Conservation (phyloP, 1,140 invertebrate genomes). For the Hylyphantes graminicola region DNA sequence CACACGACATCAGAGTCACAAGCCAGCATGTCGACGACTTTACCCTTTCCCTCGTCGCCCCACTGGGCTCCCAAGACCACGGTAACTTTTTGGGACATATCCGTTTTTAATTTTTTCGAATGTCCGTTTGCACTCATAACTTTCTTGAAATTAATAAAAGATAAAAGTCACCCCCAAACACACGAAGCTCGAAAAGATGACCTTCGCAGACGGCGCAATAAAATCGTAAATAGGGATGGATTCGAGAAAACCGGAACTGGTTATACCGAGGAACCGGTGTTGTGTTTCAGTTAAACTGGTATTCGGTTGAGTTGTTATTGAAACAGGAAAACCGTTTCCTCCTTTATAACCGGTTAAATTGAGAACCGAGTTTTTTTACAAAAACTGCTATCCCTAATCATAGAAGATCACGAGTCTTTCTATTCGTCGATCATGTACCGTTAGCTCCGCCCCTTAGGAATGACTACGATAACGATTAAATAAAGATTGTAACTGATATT, state of each 20-base stretch:
- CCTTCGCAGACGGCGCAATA: conserved; percentile 50
- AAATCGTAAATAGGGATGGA: conserved; percentile 7
- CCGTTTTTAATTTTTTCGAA: conserved; percentile 41
- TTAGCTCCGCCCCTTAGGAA: too few species aligned
- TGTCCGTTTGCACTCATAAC: conserved; percentile 47
- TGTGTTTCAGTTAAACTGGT: too few species aligned
- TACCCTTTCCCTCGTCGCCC: conserved; percentile 99
- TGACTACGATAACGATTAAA: conserved; percentile 13
- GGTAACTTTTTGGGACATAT: conserved; percentile 70
- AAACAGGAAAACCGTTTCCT: too few species aligned
- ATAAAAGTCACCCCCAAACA: conserved; percentile 13
- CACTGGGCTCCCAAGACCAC: conserved; percentile 98
- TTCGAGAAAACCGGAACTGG: neutral
- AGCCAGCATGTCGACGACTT: conserved; percentile 98
- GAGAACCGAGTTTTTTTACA: too few species aligned
- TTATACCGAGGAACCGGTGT: too few species aligned
- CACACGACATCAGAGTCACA: conserved; percentile 91
- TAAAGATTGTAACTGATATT: neutral
- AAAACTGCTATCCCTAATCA: too few species aligned
- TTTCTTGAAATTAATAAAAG: neutral
- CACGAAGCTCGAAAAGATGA: conserved; percentile 25
- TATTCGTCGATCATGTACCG: too few species aligned
- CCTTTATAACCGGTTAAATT: too few species aligned
- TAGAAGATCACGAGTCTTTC: too few species aligned
- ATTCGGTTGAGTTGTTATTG: too few species aligned